Percentiles rank a stretch among this genome's conserved stretches.
Conservation (phyloP, 1,140 invertebrate species). For the Bombyx mandarina region DNA sequence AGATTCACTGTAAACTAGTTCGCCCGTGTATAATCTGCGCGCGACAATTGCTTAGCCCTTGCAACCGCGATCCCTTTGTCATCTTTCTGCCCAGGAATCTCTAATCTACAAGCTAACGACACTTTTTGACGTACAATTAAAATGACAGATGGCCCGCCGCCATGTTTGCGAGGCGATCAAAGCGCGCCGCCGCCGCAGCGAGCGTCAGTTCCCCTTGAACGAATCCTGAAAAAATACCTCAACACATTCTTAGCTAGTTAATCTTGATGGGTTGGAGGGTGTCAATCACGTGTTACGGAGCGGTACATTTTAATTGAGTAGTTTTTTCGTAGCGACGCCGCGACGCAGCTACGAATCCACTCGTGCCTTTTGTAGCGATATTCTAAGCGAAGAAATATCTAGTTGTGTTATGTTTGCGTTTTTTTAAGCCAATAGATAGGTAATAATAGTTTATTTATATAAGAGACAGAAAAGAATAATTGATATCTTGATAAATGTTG, state of each 20-base stretch:
- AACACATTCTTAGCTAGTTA: slow-evolving; percentile 50
- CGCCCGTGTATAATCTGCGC: too few relatives aligned
- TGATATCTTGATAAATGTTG: too few relatives aligned
- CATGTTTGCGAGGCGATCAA: slow-evolving; percentile 42
- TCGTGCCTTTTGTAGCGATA: neutral
- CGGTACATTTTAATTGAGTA: too few relatives aligned
- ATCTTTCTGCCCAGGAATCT: neutral
- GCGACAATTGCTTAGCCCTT: too few relatives aligned
- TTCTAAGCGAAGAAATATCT: too few relatives aligned
- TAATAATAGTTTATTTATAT: too few relatives aligned
- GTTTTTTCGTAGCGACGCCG: neutral
- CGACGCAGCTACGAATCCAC: too few relatives aligned
- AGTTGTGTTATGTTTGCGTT: too few relatives aligned
- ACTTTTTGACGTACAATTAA: slow-evolving; percentile 64
- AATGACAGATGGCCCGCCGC: slow-evolving; percentile 58
- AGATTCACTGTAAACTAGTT: too few relatives aligned
- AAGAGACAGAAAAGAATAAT: too few relatives aligned
- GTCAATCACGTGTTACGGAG: slow-evolving; percentile 25
- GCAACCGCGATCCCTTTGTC: too few relatives aligned
- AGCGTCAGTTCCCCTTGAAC: slow-evolving; percentile 6
- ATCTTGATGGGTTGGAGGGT: slow-evolving; percentile 29
- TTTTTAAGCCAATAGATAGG: too few relatives aligned
- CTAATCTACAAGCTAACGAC: slow-evolving; percentile 13
- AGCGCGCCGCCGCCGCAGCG: slow-evolving; percentile 22
- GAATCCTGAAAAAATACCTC: slow-evolving; percentile 36